Percentiles rank a stretch among this genome's conserved stretches.
Evolutionary conservation across 2,113 vertebrate genomes (phyloP).

Genomic region (Bostrychus sinensis): DNA sequence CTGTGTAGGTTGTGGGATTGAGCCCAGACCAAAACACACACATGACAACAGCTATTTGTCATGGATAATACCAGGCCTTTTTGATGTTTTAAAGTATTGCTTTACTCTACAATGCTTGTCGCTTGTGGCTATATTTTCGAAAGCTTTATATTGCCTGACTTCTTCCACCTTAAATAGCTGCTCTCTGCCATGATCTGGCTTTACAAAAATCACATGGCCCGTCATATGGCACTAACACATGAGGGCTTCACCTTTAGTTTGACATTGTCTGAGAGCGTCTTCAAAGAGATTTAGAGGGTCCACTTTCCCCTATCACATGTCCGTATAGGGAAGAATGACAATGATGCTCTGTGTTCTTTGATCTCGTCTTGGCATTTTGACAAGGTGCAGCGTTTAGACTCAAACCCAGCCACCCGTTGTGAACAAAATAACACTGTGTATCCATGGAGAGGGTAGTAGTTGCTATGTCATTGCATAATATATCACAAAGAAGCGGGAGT

Average conservation of each 20-base stretch:
- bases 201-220: neutral
- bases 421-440: neutral
- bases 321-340: neutral
- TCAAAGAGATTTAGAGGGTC: neutral
- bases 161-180: neutral
- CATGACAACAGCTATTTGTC: slow-evolving; percentile 5
- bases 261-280: slow-evolving; percentile 4
- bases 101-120: neutral
- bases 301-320: slow-evolving; percentile 14
- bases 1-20: neutral
- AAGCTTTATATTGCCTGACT: neutral
- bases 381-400: slow-evolving; percentile 1
- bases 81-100: neutral
- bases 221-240: neutral
- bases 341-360: slow-evolving; percentile 9
- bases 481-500: slow-evolving; percentile 5
- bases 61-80: slow-evolving; percentile 5
- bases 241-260: neutral
- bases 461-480: slow-evolving; percentile 1
- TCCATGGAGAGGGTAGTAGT: neutral
- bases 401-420: neutral
- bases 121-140: slow-evolving; percentile 5
- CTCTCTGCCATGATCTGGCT: neutral
- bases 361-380: slow-evolving; percentile 5
- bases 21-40: slow-evolving; percentile 13